Base-by-base conservation (phyloP, 1,140 invertebrate genomes). In the Drosophila micromelanica region DNA sequence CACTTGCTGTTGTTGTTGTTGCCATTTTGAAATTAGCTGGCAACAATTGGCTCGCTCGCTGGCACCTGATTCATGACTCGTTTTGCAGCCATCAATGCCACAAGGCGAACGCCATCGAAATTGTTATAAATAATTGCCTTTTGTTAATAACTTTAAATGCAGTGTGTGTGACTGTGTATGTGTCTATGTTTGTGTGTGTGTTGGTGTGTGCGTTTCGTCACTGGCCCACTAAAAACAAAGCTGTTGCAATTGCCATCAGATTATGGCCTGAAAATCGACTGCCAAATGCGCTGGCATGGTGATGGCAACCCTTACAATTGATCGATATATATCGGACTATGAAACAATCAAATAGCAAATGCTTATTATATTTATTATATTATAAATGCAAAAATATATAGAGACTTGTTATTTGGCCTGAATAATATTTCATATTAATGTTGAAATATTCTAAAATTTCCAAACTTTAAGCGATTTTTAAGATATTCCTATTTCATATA, bases 81-180 rank as follows among this genome's bases (percentile, higher is more conserved):
- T 61, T 75, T 79, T 59, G 38, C 27, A 56, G 46, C 74, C 60
- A 78, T 70, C 79, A 82, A 82, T 82, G 80, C 79, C 79, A 72
- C 69, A 57, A 49, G 75, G 48, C 63, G 40, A 82, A 82, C 79
- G 77, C 62, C 46, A 82, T 82, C 77, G 79, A 82, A 82, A 78
- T 82, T 78, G 64, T 75, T 82, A 82, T 82, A 84, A 74, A 84
- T 84, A 82, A 82, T 82, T 82, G 79, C 79, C 63, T 67, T 82
- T 82, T 60, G 77, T 84, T 82, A 84, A 84, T 78, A 84, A 84
- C 71, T 82, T 78, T 78, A 82, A 84, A 70, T 45, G 78, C 37
- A 12, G 56, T 73, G 54, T 78, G 30, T 52, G 2, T 62, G 23
- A 42, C 2, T 63, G 30, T 37, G 40, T 63, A 15, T 48, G 4